Evolutionary conservation across 2,888 invertebrate species (phyloP).

Genomic region (Acleris holmiana): DNA sequence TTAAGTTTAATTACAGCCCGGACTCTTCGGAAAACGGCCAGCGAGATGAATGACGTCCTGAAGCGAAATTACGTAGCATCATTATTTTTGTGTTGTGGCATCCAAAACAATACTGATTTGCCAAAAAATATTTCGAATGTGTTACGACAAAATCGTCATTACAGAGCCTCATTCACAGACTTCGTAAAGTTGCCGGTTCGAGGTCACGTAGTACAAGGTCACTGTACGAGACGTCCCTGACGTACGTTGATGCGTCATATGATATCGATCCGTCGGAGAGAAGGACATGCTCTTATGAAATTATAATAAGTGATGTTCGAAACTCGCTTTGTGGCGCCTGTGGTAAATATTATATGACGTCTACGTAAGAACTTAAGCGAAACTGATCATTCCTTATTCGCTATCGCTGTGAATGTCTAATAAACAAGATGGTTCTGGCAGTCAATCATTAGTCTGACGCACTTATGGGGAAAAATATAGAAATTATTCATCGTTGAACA

Average conservation of each 20-base stretch:
- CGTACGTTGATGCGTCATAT: constrained; percentile 33
- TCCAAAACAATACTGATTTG: constrained; percentile 9
- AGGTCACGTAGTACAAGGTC: constrained; percentile 29
- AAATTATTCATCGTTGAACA: too few relatives aligned
- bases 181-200: constrained; percentile 18
- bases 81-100: constrained; percentile 24
- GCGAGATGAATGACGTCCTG: neutral
- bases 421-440: too few relatives aligned
- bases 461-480: too few relatives aligned
- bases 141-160: constrained; percentile 14
- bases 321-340: constrained; percentile 3
- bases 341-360: constrained; percentile 23
- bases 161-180: constrained; percentile 30
- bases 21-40: too few relatives aligned
- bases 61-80: constrained; percentile 9
- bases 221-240: constrained; percentile 31
- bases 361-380: constrained; percentile 8
- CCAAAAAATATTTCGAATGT: constrained; percentile 1
- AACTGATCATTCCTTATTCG: neutral
- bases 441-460: too few relatives aligned
- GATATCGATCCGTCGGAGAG: constrained; percentile 31
- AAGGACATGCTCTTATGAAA: constrained; percentile 29
- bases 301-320: constrained; percentile 34
- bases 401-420: too few relatives aligned
- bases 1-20: too few relatives aligned